These are phyloP conservation scores for Nomada lathburiana DNA, from an alignment of 2,888 invertebrate species.

Conservation along the genomic window DNA sequence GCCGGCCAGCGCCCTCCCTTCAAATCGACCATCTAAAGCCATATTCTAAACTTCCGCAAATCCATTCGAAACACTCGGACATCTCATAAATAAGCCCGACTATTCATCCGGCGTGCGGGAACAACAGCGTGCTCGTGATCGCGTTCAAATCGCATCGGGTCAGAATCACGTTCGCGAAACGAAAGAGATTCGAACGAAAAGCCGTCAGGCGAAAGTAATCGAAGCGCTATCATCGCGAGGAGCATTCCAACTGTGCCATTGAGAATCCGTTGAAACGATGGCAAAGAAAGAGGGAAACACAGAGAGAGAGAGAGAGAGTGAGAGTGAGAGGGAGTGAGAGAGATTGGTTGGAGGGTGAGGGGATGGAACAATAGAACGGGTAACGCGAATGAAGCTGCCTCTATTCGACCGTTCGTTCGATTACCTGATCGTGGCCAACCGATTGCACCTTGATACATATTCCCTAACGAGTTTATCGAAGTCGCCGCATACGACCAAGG, in stretches of 20 bases:
- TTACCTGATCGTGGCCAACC: not conserved
- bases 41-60: too few species aligned
- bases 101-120: too few species aligned
- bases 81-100: too few species aligned
- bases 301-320: too few species aligned
- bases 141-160: constrained; percentile 26
- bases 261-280: constrained; percentile 24
- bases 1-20: too few species aligned
- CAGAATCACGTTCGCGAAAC: not conserved
- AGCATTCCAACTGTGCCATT: constrained; percentile 5
- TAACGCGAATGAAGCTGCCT: constrained; percentile 15
- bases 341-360: too few species aligned
- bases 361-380: constrained; percentile 11
- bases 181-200: constrained; percentile 30
- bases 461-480: constrained; percentile 46
- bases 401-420: constrained; percentile 5
- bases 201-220: constrained; percentile 22
- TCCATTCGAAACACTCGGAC: too few species aligned
- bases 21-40: too few species aligned
- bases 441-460: constrained; percentile 42
- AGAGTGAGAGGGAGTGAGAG: too few species aligned
- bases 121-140: constrained; percentile 1
- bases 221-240: constrained; percentile 30
- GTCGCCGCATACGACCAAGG: constrained; percentile 2
- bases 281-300: not conserved